Evolutionary conservation across 2,113 vertebrate species (phyloP), one percentile per base, ranked within the genome.

Genomic region (Micronycteris hirsuta): DNA sequence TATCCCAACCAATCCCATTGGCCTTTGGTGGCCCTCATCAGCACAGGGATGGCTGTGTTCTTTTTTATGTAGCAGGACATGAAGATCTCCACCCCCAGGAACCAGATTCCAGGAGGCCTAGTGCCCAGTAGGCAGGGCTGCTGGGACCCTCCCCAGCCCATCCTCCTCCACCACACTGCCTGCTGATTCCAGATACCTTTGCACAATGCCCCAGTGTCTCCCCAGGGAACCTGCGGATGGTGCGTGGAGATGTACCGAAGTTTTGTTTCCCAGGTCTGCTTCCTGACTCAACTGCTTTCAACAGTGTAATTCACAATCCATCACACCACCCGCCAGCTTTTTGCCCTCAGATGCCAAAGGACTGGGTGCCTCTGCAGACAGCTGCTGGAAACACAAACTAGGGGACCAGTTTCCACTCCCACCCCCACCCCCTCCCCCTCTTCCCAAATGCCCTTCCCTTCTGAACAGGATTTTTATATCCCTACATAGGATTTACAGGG

Each of bases 41-140:
- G 67, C 31, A 89, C 49, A 92, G 70, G 43, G 63, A 54, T 36
- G 33, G 41, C 94, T 82, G 58, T 90, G 96, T 89, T 90, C 84
- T 73, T 73, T 76, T 26, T 74, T 14, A 33, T 7, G 43, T 12
- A 56, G 26, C 74, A 71, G 85, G 38, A 77, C 73, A 11, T 4
- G 81, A 83, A 67, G 76, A 54, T 31, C 92, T 71, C 65, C 76
- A 36, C 71, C 31, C 36, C 54, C 58, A 45, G n/a, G 52, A 58
- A 61, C 56, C 43, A 68, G 47, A 86, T 81, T 97, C 71, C 24
- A 10, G 71, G 80, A 86, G 71, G 56, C 54, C 70, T 36, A 33
- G 49, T 45, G 81, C 49, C 87, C 85, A 56, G 70, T 9, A 47
- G 61, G 86, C 47, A 74, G 45, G 47, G 56, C 4, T 52, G 28